These are phyloP conservation scores for Coryphaenoides rupestris DNA, from an alignment of 2,113 vertebrate species.

Conservation along the genomic window DNA sequence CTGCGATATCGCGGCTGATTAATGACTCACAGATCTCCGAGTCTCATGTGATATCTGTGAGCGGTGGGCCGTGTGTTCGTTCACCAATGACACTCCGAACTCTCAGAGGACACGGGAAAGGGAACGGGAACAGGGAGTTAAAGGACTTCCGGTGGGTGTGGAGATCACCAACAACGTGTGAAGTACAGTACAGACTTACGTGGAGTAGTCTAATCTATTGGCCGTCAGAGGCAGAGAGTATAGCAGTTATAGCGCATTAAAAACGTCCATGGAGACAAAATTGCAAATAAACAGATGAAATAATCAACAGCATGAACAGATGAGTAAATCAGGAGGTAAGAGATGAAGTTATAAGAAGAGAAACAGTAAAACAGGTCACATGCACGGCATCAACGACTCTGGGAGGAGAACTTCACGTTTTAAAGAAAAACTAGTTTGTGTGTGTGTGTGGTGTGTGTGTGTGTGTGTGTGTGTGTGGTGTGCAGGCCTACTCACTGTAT, in stretches of 20 bases:
- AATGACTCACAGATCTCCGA: too few species aligned
- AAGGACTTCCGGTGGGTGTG: constrained; percentile 50
- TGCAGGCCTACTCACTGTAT: constrained; percentile 88
- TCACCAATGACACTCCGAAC: constrained; percentile 27
- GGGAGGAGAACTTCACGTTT: too few species aligned
- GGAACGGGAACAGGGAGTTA: constrained; percentile 55
- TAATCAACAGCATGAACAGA: too few species aligned
- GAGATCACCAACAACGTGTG: constrained; percentile 45
- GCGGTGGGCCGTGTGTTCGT: not conserved
- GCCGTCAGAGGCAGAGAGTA: constrained; percentile 65
- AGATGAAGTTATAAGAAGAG: too few species aligned
- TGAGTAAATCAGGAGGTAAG: too few species aligned
- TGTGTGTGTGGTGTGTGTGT: too few species aligned
- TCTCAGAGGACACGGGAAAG: constrained; percentile 54
- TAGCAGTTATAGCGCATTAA: constrained; percentile 62
- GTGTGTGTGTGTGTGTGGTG: not conserved
- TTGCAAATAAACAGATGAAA: constrained; percentile 32
- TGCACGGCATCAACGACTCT: too few species aligned
- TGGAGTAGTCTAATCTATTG: constrained; percentile 70
- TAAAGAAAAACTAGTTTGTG: too few species aligned
- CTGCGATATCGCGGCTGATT: too few species aligned
- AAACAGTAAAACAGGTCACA: too few species aligned
- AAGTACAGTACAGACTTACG: constrained; percentile 61
- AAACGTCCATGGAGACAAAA: constrained; percentile 29
- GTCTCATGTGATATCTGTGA: too few species aligned